Evolutionary conservation across 2,888 invertebrate species (phyloP).

Genomic region (Piscicola geometra): DNA sequence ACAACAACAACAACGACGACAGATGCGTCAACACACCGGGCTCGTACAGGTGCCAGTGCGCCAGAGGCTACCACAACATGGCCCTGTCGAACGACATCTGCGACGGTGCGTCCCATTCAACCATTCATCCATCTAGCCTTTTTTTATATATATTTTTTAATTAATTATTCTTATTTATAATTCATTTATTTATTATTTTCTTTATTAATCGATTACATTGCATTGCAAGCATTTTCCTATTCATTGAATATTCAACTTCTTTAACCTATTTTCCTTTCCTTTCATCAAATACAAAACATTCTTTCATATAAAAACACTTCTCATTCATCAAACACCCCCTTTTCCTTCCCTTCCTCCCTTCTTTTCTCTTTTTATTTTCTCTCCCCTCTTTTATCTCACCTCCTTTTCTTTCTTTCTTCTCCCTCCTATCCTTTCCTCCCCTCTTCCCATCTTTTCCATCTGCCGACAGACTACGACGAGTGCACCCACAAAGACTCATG

Average conservation of each 20-base stretch:
- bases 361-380: too few relatives aligned
- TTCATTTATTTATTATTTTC: background rate
- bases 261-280: too few relatives aligned
- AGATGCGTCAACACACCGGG: conserved; percentile 26
- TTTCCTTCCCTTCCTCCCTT: too few relatives aligned
- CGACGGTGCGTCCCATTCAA: conserved; percentile 1
- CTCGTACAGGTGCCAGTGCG: conserved; percentile 15
- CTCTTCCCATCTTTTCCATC: background rate
- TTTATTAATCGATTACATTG: background rate
- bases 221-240: background rate
- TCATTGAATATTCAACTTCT: background rate
- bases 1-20: too few relatives aligned
- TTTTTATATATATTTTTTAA: background rate
- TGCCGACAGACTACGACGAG: conserved; percentile 9
- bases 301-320: too few relatives aligned
- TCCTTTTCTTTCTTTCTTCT: too few relatives aligned
- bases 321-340: too few relatives aligned
- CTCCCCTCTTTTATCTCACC: too few relatives aligned
- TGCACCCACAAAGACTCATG: conserved; percentile 3
- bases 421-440: too few relatives aligned
- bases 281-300: too few relatives aligned
- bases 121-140: background rate
- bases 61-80: conserved; percentile 9
- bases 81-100: background rate
- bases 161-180: background rate